phyloP scores from a whole-genome alignment of 2,113 vertebrate genomes.

The Raja brachyura region DNA sequence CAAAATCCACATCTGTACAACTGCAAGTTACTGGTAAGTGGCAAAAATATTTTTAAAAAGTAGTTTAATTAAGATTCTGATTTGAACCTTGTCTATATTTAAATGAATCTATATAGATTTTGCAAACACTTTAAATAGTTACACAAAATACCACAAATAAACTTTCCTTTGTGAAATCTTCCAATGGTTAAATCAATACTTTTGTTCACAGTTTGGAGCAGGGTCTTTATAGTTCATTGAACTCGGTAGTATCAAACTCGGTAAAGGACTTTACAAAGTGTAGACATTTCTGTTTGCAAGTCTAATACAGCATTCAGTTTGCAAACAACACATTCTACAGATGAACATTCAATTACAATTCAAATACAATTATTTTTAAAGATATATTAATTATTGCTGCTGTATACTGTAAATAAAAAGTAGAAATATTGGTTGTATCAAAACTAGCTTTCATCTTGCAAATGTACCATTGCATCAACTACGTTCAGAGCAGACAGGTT shows the following conservation, averaged over 20 bases:
- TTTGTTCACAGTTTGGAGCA: background rate
- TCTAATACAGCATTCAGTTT: background rate
- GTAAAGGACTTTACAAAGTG: background rate
- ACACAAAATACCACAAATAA: background rate
- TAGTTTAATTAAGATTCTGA: background rate
- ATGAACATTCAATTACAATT: background rate
- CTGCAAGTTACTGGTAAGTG: background rate
- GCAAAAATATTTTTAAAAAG: background rate
- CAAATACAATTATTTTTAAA: too few relatives aligned
- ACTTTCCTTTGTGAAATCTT: background rate
- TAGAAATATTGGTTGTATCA: background rate
- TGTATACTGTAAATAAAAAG: background rate
- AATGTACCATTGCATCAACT: background rate
- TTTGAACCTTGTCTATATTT: background rate
- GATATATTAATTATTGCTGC: background rate
- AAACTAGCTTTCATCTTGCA: background rate
- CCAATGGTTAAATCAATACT: background rate
- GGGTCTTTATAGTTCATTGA: too few relatives aligned
- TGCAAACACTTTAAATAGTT: background rate
- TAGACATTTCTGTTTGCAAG: background rate
- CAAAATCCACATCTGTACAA: too few relatives aligned
- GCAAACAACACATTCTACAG: background rate
- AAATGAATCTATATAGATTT: background rate
- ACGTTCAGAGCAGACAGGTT: background rate
- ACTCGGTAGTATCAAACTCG: background rate